Evolutionary conservation across 2,113 vertebrate species (phyloP).

Genomic region (Zosterops pallidus): DNA sequence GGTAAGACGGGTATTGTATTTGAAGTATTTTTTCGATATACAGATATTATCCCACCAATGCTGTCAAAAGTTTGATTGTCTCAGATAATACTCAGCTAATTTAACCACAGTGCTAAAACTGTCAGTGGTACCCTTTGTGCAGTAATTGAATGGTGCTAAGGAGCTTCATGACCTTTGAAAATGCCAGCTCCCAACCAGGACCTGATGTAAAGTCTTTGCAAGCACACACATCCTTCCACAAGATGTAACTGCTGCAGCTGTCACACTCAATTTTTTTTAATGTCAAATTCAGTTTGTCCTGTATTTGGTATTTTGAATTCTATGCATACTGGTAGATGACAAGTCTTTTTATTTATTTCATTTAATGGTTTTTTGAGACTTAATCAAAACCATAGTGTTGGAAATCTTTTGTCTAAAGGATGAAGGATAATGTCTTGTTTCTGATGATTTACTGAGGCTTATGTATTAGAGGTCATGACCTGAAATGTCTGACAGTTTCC

Average conservation of each 20-base stretch:
- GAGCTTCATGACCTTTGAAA: conserved; percentile 74
- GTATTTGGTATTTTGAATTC: conserved; percentile 13
- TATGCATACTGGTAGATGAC: not conserved
- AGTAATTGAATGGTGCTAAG: conserved; percentile 67
- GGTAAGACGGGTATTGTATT: not conserved
- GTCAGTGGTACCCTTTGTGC: conserved; percentile 58
- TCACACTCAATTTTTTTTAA: conserved; percentile 33
- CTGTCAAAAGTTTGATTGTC: conserved; percentile 15
- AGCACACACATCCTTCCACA: conserved; percentile 9
- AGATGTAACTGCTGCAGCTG: conserved; percentile 18
- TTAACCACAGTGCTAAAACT: conserved; percentile 60
- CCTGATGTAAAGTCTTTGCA: conserved; percentile 30
- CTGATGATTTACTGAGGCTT: not conserved
- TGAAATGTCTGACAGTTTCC: not conserved
- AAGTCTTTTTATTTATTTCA: not conserved
- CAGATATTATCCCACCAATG: not conserved
- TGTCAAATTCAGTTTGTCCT: conserved; percentile 42
- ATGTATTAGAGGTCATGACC: not conserved
- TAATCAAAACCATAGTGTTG: not conserved
- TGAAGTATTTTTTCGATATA: not conserved
- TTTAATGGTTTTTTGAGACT: not conserved
- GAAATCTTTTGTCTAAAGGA: not conserved
- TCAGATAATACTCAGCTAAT: conserved; percentile 43
- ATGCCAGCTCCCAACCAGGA: conserved; percentile 65
- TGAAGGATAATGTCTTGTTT: not conserved